Evolutionary conservation across 2,797 vertebrate genomes (phyloP), one percentile per base, ranked within the genome.

Genomic region (Anabacerthia variegaticeps): DNA sequence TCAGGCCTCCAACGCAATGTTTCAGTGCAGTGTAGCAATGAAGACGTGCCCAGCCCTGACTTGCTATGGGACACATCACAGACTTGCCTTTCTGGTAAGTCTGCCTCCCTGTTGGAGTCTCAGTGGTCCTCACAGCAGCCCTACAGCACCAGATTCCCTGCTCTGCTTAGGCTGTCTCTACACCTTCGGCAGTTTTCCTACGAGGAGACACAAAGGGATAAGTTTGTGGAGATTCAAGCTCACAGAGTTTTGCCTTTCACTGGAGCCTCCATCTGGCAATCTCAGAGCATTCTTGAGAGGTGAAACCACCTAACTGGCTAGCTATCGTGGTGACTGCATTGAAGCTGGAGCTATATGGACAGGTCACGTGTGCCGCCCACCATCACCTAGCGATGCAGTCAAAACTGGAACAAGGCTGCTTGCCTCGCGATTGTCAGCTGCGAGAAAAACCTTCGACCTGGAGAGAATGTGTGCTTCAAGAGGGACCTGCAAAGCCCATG

Each of bases 251-350:
- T 72, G 58, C 26, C 39, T 77, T 91, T 83, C 43, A 13, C 27
- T 49, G 16, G 28, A 93, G 46, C n/a, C 79, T 92, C 66, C 17
- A 18, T 86, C 79, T 96, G 95, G 92, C 95, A 73, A 65, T 48
- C 37, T 44, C 76, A 66, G 65, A 85, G 82, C 94, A 93, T 95
- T 96, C 93, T 74, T 92, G 86, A 66, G 95, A 93, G 69, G 73
- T 95, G 87, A 96, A 95, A 66, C 21, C 66, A 95, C 76, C 87
- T 75, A 69, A n/a, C 69, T 84, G 85, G 84, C 85, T 67, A 66
- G 55, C 59, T 88, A 24, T 68, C 48, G 21, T 12, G 14, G 55
- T 78, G 85, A 75, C 75, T 72, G 30, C 43, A 9, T 3, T 51
- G 17, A 65, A 74, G 37, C 26, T 91, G 85, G 88, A 88, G 36